These are phyloP conservation scores for Gambelia wislizenii DNA, from an alignment of 2,797 vertebrate genomes.

Conservation along the genomic window DNA sequence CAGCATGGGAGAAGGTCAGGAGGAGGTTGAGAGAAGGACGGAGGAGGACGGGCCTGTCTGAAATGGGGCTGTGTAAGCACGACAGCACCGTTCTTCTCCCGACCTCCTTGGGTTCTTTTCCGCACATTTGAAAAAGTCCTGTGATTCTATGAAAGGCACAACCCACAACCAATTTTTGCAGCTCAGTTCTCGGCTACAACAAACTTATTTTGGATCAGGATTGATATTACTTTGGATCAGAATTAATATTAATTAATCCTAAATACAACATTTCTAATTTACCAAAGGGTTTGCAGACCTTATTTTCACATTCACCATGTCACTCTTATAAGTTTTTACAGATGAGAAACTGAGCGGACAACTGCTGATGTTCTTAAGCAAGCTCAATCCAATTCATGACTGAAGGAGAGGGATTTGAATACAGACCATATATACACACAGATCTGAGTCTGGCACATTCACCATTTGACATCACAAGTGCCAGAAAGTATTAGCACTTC, in stretches of 20 bases:
- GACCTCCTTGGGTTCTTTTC: too few relatives aligned
- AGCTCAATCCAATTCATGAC: not conserved
- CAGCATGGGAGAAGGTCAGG: too few relatives aligned
- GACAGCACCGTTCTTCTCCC: too few relatives aligned
- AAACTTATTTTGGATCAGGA: not conserved
- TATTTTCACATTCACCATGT: too few relatives aligned
- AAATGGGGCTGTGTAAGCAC: too few relatives aligned
- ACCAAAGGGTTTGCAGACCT: not conserved
- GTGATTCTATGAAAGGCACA: too few relatives aligned
- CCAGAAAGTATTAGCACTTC: not conserved
- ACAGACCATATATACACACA: not conserved
- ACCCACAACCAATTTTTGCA: not conserved
- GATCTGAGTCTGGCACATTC: too few relatives aligned
- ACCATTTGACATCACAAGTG: not conserved
- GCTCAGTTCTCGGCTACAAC: slow-evolving; percentile 1
- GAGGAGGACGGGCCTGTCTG: too few relatives aligned
- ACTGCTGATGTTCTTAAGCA: not conserved
- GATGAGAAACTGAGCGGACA: not conserved
- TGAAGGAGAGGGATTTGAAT: not conserved
- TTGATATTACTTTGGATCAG: too few relatives aligned
- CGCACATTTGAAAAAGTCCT: too few relatives aligned
- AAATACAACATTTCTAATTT: not conserved
- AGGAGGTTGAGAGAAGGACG: too few relatives aligned
- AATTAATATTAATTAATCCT: slow-evolving; percentile 4
- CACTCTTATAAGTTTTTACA: not conserved